A percentile compares a stretch with the other conserved stretches of the same genome.
phyloP scores from a whole-genome alignment of 1,140 invertebrate genomes.

The Sogatella furcifera region DNA sequence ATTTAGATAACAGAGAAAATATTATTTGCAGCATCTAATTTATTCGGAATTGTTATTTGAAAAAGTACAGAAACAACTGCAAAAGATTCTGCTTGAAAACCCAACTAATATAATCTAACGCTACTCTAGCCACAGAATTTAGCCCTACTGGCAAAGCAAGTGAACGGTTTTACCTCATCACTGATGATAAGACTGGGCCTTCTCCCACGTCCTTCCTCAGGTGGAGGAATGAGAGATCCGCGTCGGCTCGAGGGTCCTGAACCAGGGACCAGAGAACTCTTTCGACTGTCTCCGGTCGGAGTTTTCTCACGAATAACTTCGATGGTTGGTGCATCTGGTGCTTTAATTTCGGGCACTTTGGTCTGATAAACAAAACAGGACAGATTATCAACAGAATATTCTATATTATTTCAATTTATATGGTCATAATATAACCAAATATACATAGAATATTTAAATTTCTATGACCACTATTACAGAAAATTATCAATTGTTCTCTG shows the following conservation, averaged over 20 bases:
- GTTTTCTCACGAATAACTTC: slow-evolving; percentile 71
- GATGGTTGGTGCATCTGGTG: slow-evolving; percentile 70
- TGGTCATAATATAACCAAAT: too few relatives aligned
- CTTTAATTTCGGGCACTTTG: slow-evolving; percentile 62
- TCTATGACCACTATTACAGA: too few relatives aligned
- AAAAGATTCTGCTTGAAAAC: background rate
- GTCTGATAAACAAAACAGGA: slow-evolving; percentile 15
- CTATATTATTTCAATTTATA: too few relatives aligned
- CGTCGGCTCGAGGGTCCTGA: slow-evolving; percentile 55
- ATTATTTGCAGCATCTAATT: background rate
- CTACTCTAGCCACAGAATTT: background rate
- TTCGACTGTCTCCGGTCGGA: slow-evolving; percentile 50
- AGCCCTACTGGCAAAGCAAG: background rate
- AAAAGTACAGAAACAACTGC: slow-evolving; percentile 1
- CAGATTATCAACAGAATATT: too few relatives aligned
- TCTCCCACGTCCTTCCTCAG: slow-evolving; percentile 70
- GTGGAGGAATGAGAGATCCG: slow-evolving; percentile 68
- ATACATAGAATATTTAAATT: too few relatives aligned
- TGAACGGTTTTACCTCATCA: slow-evolving; percentile 68
- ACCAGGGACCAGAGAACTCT: slow-evolving; percentile 65
- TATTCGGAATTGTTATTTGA: slow-evolving; percentile 2
- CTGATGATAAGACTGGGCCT: slow-evolving; percentile 82
- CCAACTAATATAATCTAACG: background rate
- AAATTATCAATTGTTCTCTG: too few relatives aligned
- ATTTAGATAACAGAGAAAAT: background rate